Evolutionary conservation across 2,797 vertebrate species (phyloP).

Genomic region (Moxostoma hubbsi): DNA sequence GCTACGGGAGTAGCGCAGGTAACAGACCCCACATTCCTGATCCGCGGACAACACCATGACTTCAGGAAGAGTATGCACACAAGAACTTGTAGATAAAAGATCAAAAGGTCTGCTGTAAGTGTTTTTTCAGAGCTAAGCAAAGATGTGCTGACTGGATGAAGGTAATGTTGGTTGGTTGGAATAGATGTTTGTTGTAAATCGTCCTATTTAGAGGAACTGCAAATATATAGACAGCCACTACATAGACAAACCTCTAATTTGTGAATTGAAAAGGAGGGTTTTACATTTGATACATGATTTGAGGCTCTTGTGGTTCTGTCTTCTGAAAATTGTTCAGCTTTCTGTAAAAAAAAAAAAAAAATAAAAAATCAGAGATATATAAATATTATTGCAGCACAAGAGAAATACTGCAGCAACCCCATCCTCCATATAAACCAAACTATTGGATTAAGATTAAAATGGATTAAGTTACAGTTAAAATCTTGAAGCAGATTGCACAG

Average conservation of each 20-base stretch:
- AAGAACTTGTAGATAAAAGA: neutral
- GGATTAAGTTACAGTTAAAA: constrained; percentile 35
- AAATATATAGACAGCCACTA: neutral
- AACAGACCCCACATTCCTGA: constrained; percentile 77
- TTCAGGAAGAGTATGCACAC: neutral
- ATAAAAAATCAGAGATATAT: neutral
- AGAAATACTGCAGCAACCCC: neutral
- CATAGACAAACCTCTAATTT: neutral
- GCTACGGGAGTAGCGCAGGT: constrained; percentile 67
- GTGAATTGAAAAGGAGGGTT: too few relatives aligned
- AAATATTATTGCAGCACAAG: neutral
- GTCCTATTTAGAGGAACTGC: neutral
- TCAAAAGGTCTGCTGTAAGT: neutral
- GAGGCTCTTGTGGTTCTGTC: neutral
- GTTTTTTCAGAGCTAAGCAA: neutral
- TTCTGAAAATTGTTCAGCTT: neutral
- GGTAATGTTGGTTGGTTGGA: neutral
- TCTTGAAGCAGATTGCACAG: constrained; percentile 52
- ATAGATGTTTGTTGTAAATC: neutral
- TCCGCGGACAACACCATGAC: constrained; percentile 76
- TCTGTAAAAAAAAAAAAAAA: neutral
- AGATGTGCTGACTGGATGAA: neutral
- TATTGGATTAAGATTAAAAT: too few relatives aligned
- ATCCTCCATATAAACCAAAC: too few relatives aligned
- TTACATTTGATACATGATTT: neutral